Evolutionary conservation across 1,140 invertebrate genomes (phyloP), one percentile per base, ranked within the genome.

Genomic region (Neuroterus valhalla): DNA sequence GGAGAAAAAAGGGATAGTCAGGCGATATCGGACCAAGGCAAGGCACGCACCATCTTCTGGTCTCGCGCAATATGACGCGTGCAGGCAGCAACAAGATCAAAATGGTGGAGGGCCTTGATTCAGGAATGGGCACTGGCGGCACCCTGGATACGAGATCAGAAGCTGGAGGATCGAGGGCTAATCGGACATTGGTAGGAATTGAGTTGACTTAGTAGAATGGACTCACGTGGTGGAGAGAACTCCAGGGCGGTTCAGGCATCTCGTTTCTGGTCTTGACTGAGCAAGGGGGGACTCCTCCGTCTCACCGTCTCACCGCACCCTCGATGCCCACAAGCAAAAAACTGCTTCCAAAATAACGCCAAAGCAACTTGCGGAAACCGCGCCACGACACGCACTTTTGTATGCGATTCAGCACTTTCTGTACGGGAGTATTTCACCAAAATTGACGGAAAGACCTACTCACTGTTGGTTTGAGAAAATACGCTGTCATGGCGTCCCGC

Each of bases 151-250:
- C 78, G 74, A 62, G 70, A 69, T 67, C 77, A 70, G 48, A 70
- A 68, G 71, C 68, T 43, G 69, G 72, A 67, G 52, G 66, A 67
- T 52, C 31, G 66, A 73, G 52, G 26, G 70, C 62, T 44, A 42
- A 50, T 74, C 45, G 50, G 1, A 8, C 19, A 48, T n/a, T 23
- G 62, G 68, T 62, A 52, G 70, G 38, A 15, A 72, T 43, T 70
- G 69, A 66, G 42, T 38, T 69, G 66, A 46, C 15, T 75, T 46
- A 31, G 62, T 68, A 38, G 55, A 62, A 38, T 38, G 48, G 74
- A 89, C 88, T 89, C 88, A 89, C 88, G 86, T 88, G 86, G 87
- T 88, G 82, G 71, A 80, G 73, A 78, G 79, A 82, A 81, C 81
- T 38, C 80, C 79, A 83, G 78, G 81, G 82, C 81, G 85, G 81